Conservation (phyloP, 2,113 vertebrate genomes). For the Monarcha castaneiventris region DNA sequence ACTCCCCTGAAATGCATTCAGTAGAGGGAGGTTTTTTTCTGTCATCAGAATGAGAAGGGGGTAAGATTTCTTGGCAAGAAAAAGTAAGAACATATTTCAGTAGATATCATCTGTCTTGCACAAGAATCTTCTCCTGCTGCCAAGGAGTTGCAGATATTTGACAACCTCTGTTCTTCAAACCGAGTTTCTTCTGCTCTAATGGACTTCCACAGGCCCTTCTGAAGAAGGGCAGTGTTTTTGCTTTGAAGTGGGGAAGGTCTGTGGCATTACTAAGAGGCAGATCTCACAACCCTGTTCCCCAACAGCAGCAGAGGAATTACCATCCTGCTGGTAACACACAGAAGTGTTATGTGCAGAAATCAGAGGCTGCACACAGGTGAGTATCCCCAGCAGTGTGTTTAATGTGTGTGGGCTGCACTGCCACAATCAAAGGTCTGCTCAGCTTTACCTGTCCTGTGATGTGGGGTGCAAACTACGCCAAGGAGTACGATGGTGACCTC, state of each 20-base stretch:
- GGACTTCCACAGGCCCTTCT: slow-evolving; percentile 7
- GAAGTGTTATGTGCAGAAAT: background rate
- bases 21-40: slow-evolving; percentile 35
- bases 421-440: background rate
- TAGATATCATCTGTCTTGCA: slow-evolving; percentile 68
- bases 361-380: background rate
- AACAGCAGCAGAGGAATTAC: background rate
- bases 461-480: background rate
- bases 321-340: background rate
- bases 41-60: slow-evolving; percentile 44
- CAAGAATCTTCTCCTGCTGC: slow-evolving; percentile 56
- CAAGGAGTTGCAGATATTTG: slow-evolving; percentile 52
- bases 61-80: slow-evolving; percentile 62
- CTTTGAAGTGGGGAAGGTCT: slow-evolving; percentile 7
- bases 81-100: slow-evolving; percentile 61
- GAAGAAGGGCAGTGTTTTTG: background rate
- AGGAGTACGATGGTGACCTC: background rate
- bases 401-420: background rate
- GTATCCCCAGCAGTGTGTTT: background rate
- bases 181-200: slow-evolving; percentile 9
- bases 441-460: background rate
- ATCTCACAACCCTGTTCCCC: background rate
- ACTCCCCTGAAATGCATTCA: slow-evolving; percentile 30
- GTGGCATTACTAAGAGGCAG: background rate
- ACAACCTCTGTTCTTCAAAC: slow-evolving; percentile 51